Evolutionary conservation across 2,888 invertebrate genomes (phyloP).

Genomic region (Venustoraphidia nigricollis): DNA sequence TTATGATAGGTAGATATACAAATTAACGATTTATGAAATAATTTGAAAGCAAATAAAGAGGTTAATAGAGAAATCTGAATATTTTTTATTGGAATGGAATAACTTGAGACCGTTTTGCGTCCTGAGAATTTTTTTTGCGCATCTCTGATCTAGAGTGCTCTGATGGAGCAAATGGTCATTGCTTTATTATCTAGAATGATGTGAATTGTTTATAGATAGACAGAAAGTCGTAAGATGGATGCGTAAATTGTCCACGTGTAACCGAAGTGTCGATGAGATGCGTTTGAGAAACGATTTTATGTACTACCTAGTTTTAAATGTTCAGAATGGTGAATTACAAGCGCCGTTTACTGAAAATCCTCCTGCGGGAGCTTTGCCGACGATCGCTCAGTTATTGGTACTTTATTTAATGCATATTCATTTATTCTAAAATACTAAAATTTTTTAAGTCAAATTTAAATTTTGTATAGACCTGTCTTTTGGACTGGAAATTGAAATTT

Average conservation of each 20-base stretch:
- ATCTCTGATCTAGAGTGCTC: too few relatives aligned
- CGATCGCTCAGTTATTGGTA: conserved; percentile 29
- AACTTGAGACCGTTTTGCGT: too few relatives aligned
- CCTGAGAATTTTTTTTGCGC: too few relatives aligned
- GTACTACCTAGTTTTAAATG: conserved; percentile 32
- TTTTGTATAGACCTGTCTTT: too few relatives aligned
- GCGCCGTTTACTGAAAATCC: conserved; percentile 33
- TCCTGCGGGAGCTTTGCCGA: conserved; percentile 28
- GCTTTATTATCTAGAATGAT: not conserved
- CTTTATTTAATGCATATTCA: not conserved
- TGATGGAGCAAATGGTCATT: not conserved
- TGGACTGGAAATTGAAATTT: too few relatives aligned
- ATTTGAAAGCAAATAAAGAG: not conserved
- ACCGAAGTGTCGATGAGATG: conserved; percentile 31
- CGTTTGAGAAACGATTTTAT: conserved; percentile 36
- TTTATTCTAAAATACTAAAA: too few relatives aligned
- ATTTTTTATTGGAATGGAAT: too few relatives aligned
- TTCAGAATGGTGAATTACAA: conserved; percentile 29
- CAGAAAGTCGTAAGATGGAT: conserved; percentile 32
- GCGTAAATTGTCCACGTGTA: conserved; percentile 30
- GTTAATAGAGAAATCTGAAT: too few relatives aligned
- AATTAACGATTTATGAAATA: too few relatives aligned
- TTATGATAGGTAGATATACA: too few relatives aligned
- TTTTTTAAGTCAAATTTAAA: too few relatives aligned
- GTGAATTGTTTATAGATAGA: conserved; percentile 23